Percentiles rank a stretch among this genome's conserved stretches.
Conservation (phyloP, 1,140 invertebrate genomes). For the Anadara kagoshimensis region DNA sequence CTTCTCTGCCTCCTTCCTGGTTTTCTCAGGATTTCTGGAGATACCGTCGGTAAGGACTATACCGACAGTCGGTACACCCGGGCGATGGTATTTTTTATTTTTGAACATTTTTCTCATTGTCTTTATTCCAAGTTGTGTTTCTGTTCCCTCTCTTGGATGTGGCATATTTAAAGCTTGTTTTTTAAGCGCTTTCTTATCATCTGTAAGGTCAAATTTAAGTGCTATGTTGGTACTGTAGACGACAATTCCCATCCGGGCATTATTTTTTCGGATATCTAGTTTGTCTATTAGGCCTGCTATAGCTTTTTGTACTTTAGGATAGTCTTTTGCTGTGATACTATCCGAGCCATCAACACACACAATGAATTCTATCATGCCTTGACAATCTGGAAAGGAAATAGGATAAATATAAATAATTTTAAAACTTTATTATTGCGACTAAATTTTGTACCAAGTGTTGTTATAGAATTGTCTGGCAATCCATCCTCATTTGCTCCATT, state of each 20-base stretch:
- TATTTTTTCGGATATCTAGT: slow-evolving; percentile 32
- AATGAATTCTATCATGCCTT: slow-evolving; percentile 34
- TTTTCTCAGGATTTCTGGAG: slow-evolving; percentile 4
- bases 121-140: slow-evolving; percentile 14
- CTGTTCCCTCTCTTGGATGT: slow-evolving; percentile 28
- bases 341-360: slow-evolving; percentile 50
- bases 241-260: slow-evolving; percentile 39
- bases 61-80: slow-evolving; percentile 13
- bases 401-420: background rate
- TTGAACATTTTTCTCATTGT: slow-evolving; percentile 16
- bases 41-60: slow-evolving; percentile 28
- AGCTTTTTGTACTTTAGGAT: slow-evolving; percentile 25
- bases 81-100: slow-evolving; percentile 3
- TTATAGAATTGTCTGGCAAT: no score
- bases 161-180: background rate
- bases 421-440: no score
- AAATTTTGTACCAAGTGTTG: no score
- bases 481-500: no score
- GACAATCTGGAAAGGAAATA: slow-evolving; percentile 5
- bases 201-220: background rate
- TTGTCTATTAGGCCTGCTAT: slow-evolving; percentile 27
- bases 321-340: slow-evolving; percentile 42
- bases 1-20: slow-evolving; percentile 1
- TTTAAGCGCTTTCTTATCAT: background rate
- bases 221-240: slow-evolving; percentile 39